phyloP scores from a whole-genome alignment of 2,797 vertebrate genomes.

The Chloroceryle inda region DNA sequence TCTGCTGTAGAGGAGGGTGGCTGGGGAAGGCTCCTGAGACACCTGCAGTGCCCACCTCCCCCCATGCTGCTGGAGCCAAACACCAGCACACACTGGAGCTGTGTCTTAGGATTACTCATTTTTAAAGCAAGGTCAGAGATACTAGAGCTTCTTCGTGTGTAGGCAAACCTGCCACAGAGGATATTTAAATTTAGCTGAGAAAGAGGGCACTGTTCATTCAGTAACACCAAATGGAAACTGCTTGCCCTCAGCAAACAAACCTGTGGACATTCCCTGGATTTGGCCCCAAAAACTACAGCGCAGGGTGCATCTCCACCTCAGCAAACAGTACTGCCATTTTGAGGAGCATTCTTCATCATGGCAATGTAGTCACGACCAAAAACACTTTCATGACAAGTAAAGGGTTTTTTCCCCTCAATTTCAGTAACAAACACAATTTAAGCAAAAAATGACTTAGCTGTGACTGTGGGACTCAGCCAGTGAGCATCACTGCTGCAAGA shows the following conservation, averaged over 20 bases:
- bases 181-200: neutral
- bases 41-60: no score
- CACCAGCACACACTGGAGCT: neutral
- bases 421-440: neutral
- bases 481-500: neutral
- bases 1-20: neutral
- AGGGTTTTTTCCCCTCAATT: neutral
- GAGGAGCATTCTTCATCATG: neutral
- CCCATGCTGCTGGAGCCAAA: neutral
- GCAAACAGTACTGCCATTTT: neutral
- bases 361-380: neutral
- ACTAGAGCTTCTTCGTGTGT: neutral
- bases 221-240: neutral
- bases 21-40: neutral
- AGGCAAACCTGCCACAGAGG: neutral
- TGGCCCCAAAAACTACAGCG: neutral
- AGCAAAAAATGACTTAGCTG: conserved; percentile 17
- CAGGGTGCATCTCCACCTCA: neutral
- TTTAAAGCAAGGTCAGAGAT: neutral
- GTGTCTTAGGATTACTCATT: neutral
- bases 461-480: neutral
- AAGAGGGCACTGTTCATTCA: conserved; percentile 2
- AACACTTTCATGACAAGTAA: neutral
- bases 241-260: neutral
- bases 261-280: neutral